These are phyloP conservation scores for Lordiphosa mommai DNA, from an alignment of 1,140 invertebrate species.

Conservation along the genomic window DNA sequence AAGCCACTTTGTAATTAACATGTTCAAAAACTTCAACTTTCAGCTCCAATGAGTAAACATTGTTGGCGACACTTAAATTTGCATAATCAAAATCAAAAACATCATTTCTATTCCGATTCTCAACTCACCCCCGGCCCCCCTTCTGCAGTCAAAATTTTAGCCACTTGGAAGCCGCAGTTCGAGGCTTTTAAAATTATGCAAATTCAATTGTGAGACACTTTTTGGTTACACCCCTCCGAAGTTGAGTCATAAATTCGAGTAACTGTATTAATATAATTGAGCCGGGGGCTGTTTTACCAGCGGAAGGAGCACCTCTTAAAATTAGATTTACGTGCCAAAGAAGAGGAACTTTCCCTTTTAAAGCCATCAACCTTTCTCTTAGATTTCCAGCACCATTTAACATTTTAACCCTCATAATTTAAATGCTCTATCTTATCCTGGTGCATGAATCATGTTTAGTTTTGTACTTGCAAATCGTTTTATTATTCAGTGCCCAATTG, in stretches of 20 bases:
- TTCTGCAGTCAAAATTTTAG: conserved; percentile 60
- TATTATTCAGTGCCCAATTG: conserved; percentile 67
- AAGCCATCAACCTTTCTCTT: neutral
- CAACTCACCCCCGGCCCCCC: neutral
- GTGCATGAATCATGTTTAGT: conserved; percentile 60
- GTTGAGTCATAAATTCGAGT: conserved; percentile 66
- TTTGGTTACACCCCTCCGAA: conserved; percentile 4
- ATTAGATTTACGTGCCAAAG: conserved; percentile 59
- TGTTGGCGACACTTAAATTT: conserved; percentile 77
- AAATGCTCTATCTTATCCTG: conserved; percentile 49
- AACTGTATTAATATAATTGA: conserved; percentile 77
- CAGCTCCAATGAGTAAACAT: conserved; percentile 61
- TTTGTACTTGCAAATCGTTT: conserved; percentile 66
- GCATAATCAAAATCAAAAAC: conserved; percentile 79
- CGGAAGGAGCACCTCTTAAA: conserved; percentile 42
- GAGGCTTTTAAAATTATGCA: conserved; percentile 75
- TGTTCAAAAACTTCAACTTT: conserved; percentile 37
- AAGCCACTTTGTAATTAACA: conserved; percentile 44
- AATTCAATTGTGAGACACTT: conserved; percentile 76
- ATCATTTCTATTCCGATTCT: conserved; percentile 58
- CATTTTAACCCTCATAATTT: conserved; percentile 54
- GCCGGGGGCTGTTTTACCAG: conserved; percentile 31
- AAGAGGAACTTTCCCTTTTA: neutral
- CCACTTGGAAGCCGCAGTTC: conserved; percentile 70
- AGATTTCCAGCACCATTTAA: conserved; percentile 24